A percentile compares a stretch with the other conserved stretches of the same genome.
These are phyloP conservation scores for Hymenochirus boettgeri DNA, from an alignment of 2,113 vertebrate genomes.

Conservation along the genomic window DNA sequence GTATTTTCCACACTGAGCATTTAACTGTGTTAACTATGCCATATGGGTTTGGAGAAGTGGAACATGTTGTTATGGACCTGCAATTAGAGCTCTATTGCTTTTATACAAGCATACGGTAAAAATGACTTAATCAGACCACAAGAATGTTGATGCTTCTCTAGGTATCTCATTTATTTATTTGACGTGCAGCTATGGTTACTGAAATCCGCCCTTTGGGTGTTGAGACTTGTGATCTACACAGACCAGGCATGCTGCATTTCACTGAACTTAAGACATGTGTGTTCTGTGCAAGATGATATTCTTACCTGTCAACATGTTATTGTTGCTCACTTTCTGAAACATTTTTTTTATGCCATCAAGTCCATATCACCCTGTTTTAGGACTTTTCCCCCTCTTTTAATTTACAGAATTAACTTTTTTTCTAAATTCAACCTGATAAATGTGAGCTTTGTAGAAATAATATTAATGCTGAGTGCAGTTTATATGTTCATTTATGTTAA, in stretches of 20 bases:
- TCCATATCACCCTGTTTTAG: no score
- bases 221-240: conserved; percentile 59
- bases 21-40: conserved; percentile 19
- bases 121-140: conserved; percentile 72
- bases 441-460: no score
- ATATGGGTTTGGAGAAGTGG: conserved; percentile 49
- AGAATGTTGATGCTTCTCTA: conserved; percentile 76
- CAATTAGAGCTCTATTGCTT: conserved; percentile 53
- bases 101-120: conserved; percentile 65
- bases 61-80: conserved; percentile 34
- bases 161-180: conserved; percentile 82
- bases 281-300: conserved; percentile 53
- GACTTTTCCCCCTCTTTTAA: no score
- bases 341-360: no score
- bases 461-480: no score
- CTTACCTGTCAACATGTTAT: conserved; percentile 49
- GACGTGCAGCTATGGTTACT: conserved; percentile 71
- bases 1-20: conserved; percentile 33
- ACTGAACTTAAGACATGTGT: conserved; percentile 72
- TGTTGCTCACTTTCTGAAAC: conserved; percentile 42
- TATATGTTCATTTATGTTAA: no score
- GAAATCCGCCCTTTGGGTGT: conserved; percentile 60
- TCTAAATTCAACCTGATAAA: no score
- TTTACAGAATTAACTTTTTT: no score
- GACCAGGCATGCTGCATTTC: conserved; percentile 55